Conservation (phyloP, 1,140 invertebrate genomes). For the Drosophila punjabiensis region DNA sequence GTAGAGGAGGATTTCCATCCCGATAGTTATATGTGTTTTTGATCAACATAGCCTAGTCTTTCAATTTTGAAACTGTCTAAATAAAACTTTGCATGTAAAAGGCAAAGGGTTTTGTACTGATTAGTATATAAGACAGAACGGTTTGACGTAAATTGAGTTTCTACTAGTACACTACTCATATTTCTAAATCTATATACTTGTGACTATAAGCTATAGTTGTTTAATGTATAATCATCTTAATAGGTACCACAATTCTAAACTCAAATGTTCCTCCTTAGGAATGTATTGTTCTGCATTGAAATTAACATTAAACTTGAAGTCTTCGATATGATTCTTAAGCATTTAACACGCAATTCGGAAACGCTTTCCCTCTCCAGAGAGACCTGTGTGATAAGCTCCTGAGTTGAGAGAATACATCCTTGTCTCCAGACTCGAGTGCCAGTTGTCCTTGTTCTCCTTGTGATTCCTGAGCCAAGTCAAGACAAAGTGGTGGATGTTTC, state of each 20-base stretch:
- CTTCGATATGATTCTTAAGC: background rate
- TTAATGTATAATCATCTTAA: background rate
- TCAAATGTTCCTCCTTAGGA: background rate
- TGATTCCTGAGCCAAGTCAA: constrained; percentile 30
- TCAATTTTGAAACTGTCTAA: too few species aligned
- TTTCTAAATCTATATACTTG: background rate
- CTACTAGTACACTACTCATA: too few species aligned
- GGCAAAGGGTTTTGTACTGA: too few species aligned
- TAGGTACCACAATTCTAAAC: too few species aligned
- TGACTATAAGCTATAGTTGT: background rate
- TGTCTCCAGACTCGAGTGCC: constrained; percentile 46
- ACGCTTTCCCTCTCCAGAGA: background rate
- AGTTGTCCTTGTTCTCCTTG: constrained; percentile 39
- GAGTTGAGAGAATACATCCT: constrained; percentile 38
- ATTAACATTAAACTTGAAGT: background rate
- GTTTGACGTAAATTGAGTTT: too few species aligned
- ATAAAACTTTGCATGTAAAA: too few species aligned
- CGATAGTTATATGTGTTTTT: too few species aligned
- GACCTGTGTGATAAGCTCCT: constrained; percentile 48
- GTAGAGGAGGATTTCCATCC: too few species aligned
- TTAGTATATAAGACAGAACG: too few species aligned
- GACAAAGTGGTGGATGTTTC: constrained; percentile 49
- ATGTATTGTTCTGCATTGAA: background rate
- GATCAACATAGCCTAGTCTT: too few species aligned
- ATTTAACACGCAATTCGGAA: constrained; percentile 1